Evolutionary conservation across 53 echinoderm and acorn worm genomes (phyloP).

Genomic region (Mesocentrotus franciscanus): DNA sequence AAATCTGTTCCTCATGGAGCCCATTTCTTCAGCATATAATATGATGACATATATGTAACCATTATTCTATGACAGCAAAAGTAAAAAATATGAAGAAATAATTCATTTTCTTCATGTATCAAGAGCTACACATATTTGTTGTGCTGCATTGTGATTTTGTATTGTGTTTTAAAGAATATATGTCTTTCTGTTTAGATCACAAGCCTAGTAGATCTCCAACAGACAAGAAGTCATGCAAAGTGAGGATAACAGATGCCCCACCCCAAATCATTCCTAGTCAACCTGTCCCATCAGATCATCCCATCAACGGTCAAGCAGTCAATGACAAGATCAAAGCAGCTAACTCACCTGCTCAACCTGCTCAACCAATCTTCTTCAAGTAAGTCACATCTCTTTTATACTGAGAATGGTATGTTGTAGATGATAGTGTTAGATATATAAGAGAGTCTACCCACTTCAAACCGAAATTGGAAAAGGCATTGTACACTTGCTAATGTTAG

Average conservation of each 20-base stretch:
- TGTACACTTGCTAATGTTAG: background rate
- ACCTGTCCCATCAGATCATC: slow-evolving; percentile 22
- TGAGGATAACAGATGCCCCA: slow-evolving; percentile 41
- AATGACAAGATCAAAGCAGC: background rate
- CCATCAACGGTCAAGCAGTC: background rate
- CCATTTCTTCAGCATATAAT: background rate
- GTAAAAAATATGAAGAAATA: background rate
- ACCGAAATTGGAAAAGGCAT: background rate
- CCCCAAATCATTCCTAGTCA: slow-evolving; percentile 55
- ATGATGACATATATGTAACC: background rate
- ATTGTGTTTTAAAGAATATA: background rate
- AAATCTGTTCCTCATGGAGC: background rate
- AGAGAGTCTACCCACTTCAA: too few relatives aligned
- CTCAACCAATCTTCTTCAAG: slow-evolving; percentile 74
- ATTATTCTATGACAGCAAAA: background rate
- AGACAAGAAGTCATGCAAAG: slow-evolving; percentile 34
- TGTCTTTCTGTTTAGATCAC: background rate
- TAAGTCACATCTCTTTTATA: slow-evolving; percentile 7
- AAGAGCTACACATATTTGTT: background rate
- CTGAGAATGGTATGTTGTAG: too few relatives aligned
- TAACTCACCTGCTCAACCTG: slow-evolving; percentile 33
- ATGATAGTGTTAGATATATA: too few relatives aligned
- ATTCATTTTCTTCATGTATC: background rate
- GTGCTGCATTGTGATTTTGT: background rate
- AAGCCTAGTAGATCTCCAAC: slow-evolving; percentile 25